Evolutionary conservation across 2,888 invertebrate species (phyloP), one percentile per base, ranked within the genome.

Genomic region (Oscheius sp.): DNA sequence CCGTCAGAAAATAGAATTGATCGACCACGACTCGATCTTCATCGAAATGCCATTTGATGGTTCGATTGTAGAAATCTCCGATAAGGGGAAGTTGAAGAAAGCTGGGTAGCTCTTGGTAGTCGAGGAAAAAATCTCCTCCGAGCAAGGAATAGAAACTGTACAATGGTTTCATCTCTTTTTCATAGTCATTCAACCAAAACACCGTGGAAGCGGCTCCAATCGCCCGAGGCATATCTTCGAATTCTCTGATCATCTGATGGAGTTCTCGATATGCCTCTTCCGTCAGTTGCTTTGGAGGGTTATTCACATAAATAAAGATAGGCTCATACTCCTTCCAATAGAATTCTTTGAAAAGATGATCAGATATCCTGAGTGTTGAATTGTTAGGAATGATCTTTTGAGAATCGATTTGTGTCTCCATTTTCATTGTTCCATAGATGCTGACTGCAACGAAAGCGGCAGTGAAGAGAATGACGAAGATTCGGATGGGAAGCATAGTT

Each of bases 261-360:
- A 74, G 41, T 1, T 62, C 61, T 9, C 32, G 14, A 1, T 56
- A n/a, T 1, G 57, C 44, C 4, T 38, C 50, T 5, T 44, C 17
- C 6, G 68, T 63, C 32, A 26, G 14, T 9, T 62, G 49, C 28
- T 63, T 59, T 6, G 72, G 72, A 9, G 72, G 66, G 2, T 49
- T 45, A 57, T 74, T 72, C 14, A 74, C 74, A 32, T 66, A 68
- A 24, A 74, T 68, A 9, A 45, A 32, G 12, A 70, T 36, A 12
- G 71, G 56, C 26, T 74, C 70, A 61, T 72, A 74, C 44, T 74
- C 74, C 68, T 68, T 71, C 73, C 73, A 73, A 30, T 65, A 54
- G 24, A 69, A 69, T 26, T 66, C 50, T 30, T 63, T 63, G 24
- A 74, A 57, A 0, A 74, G 63, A 14, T 38, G 24, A 44, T 74